A percentile compares a stretch with the other conserved stretches of the same genome.
Evolutionary conservation across 2,113 vertebrate genomes (phyloP).

Genomic region (Columbina picui): DNA sequence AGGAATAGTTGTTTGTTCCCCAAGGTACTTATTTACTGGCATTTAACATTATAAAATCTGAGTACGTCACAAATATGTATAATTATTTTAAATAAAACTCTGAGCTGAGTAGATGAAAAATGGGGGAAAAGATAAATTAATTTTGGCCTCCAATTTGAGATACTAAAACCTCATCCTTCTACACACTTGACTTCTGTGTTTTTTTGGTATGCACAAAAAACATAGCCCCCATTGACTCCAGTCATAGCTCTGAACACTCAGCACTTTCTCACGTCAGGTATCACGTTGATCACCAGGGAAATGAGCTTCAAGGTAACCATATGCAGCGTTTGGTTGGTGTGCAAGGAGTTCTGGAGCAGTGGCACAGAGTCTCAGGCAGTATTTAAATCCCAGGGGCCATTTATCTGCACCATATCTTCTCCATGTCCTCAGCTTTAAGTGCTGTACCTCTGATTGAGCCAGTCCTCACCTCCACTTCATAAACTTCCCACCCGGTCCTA

Average conservation of each 20-base stretch:
- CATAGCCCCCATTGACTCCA: neutral
- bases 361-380: neutral
- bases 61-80: neutral
- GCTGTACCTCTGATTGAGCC: neutral
- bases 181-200: neutral
- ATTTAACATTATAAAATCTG: neutral
- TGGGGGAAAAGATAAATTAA: neutral
- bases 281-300: neutral
- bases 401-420: neutral
- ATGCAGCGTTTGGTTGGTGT: neutral
- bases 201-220: neutral
- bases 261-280: neutral
- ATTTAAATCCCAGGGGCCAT: neutral
- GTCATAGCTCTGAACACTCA: neutral
- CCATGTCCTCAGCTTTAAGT: neutral
- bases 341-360: neutral
- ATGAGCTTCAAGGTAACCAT: neutral
- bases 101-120: neutral
- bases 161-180: neutral
- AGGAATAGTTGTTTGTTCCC: neutral
- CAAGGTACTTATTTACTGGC: neutral
- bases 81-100: neutral
- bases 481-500: neutral
- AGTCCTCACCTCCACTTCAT: neutral
- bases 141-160: neutral